Conservation (phyloP, 1,140 invertebrate species). For the Drosophila mojavensis region DNA sequence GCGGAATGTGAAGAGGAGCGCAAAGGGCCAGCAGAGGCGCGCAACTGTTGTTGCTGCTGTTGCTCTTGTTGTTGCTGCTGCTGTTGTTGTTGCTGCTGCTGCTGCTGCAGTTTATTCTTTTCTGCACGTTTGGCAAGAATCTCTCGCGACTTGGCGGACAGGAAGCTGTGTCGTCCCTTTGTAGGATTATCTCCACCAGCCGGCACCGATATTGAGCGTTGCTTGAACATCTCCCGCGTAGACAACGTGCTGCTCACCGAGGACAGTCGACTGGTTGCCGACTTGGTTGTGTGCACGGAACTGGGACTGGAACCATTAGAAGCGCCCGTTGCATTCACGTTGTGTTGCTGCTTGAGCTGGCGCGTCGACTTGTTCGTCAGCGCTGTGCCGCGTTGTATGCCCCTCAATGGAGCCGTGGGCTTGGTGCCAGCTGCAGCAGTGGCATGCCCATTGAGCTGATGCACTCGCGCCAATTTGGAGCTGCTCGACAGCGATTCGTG, state of each 20-base stretch:
- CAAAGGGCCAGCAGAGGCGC: slow-evolving; percentile 57
- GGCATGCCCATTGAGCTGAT: slow-evolving; percentile 62
- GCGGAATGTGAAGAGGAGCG: slow-evolving; percentile 81
- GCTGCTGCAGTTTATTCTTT: slow-evolving; percentile 67
- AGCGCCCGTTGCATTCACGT: slow-evolving; percentile 45
- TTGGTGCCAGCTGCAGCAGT: background rate
- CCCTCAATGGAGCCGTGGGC: slow-evolving; percentile 13
- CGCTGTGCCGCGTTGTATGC: slow-evolving; percentile 50
- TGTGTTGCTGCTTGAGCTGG: slow-evolving; percentile 74
- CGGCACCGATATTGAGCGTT: slow-evolving; percentile 80
- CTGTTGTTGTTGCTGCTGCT: slow-evolving; percentile 67
- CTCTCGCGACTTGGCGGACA: slow-evolving; percentile 81
- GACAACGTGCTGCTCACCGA: slow-evolving; percentile 74
- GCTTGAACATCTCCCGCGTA: slow-evolving; percentile 73
- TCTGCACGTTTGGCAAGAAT: slow-evolving; percentile 78
- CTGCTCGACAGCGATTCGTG: slow-evolving; percentile 75
- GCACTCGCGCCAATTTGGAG: slow-evolving; percentile 59
- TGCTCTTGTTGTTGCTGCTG: slow-evolving; percentile 53
- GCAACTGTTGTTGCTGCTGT: slow-evolving; percentile 54
- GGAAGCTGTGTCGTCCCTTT: slow-evolving; percentile 72
- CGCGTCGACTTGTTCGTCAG: slow-evolving; percentile 62
- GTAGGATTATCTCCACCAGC: slow-evolving; percentile 46
- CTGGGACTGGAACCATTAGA: slow-evolving; percentile 81
- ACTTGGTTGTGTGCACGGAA: slow-evolving; percentile 79
- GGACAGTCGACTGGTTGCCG: slow-evolving; percentile 75